Base-by-base conservation (phyloP, 1,140 invertebrate genomes). In the Ceratoteleas bidentatus region DNA sequence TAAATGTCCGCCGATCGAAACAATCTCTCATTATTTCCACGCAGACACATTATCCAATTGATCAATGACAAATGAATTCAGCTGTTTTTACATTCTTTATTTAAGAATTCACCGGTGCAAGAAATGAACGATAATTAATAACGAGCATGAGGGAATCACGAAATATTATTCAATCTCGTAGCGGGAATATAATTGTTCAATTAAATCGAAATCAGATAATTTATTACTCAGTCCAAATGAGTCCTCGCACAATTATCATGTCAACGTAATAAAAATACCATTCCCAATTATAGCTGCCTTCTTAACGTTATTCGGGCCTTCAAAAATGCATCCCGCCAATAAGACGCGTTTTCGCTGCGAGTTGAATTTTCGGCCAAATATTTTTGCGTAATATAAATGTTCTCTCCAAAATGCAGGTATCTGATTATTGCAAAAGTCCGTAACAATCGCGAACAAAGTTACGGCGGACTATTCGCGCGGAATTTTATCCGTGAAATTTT, bases 401-500 rank as follows among this genome's bases (percentile, higher is more conserved):
- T 24, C 24, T 1, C 24, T 4, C 24, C 24, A 4, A 24, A 24
- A 24, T 24, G 24, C 24, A 40, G 10, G 36, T 40, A 54, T 54
- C 52, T 32, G 52, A 54, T 54, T 54, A 54, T 54, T 54, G 6
- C 52, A 24, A 34, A 36, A 57, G 14, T 43, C 40, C 9, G 9
- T 5, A 13, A 43, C 15, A 24, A 40, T 14, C 14, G 34, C 36
- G 24, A 43, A 40, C 54, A 11, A 57, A 57, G 16, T 40, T 16
- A 57, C 15, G 34, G 6, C 36, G 36, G 36, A 43, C 54, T 40
- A n/a, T 32, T 43, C 40, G 2, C 40, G n/a, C n/a, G 10, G 40
- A 45, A 60, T 45, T 58, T 58, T 47, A 57, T 16, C 57, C 38
- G 24, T 36, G 40, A 58, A 43, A 43, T 24, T 13, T 43, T 43